phyloP scores from a whole-genome alignment of 2,888 invertebrate genomes.

The Nematopogon swammerdamellus region DNA sequence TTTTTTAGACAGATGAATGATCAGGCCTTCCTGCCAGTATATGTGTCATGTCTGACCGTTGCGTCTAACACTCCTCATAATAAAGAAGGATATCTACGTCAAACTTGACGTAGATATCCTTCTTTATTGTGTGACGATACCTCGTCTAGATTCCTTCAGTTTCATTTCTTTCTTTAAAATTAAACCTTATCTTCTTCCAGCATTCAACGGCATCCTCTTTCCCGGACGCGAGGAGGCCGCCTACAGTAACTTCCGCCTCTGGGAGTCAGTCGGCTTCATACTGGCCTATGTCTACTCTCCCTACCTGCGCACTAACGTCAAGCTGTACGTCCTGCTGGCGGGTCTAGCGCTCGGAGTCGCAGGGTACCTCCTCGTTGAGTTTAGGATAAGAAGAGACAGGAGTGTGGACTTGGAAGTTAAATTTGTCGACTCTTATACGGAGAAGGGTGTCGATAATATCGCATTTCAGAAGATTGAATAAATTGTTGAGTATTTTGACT shows the following conservation, averaged over 20 bases:
- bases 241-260: slow-evolving; percentile 67
- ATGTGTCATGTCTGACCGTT: no score
- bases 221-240: slow-evolving; percentile 62
- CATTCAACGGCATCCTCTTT: slow-evolving; percentile 63
- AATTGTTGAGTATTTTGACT: slow-evolving; percentile 1
- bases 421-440: slow-evolving; percentile 11
- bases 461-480: slow-evolving; percentile 28
- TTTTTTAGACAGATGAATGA: no score
- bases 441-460: slow-evolving; percentile 36
- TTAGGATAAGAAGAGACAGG: slow-evolving; percentile 21
- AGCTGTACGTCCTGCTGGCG: slow-evolving; percentile 49
- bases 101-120: no score
- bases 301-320: slow-evolving; percentile 44
- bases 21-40: no score
- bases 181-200: slow-evolving; percentile 31
- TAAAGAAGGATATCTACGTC: no score
- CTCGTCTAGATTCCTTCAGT: no score
- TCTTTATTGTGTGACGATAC: no score
- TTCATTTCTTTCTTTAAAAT: no score
- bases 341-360: slow-evolving; percentile 47
- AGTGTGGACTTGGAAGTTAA: slow-evolving; percentile 11
- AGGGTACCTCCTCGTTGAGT: slow-evolving; percentile 48
- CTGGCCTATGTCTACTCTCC: slow-evolving; percentile 59
- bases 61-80: no score
- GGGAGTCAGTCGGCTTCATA: slow-evolving; percentile 66